These are phyloP conservation scores for Papilio helenus DNA, from an alignment of 1,140 invertebrate species.

Conservation along the genomic window DNA sequence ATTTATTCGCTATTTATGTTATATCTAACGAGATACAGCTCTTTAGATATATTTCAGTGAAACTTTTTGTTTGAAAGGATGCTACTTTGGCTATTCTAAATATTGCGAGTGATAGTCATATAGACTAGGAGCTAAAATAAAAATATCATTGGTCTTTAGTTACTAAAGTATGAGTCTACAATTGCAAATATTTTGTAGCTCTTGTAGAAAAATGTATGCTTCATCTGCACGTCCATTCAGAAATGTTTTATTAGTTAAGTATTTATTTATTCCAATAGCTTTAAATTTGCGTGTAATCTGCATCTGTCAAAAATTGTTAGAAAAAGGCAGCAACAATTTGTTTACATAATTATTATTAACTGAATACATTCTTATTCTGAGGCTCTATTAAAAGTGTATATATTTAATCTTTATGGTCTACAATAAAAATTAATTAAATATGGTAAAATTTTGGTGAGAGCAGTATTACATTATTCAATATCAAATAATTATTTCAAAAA, in stretches of 20 bases:
- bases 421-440: neutral
- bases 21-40: constrained; percentile 9
- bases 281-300: neutral
- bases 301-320: neutral
- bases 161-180: neutral
- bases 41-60: neutral
- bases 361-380: neutral
- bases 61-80: neutral
- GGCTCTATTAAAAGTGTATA: no score
- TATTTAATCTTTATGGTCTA: neutral
- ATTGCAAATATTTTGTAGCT: neutral
- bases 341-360: neutral
- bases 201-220: neutral
- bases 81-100: neutral
- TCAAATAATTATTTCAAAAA: neutral
- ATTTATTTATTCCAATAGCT: no score
- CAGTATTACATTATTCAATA: neutral
- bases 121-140: neutral
- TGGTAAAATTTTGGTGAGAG: neutral
- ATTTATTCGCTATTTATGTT: constrained; percentile 42
- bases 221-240: no score
- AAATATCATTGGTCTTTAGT: neutral
- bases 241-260: no score
- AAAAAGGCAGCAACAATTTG: neutral
- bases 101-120: neutral